Base-by-base conservation (phyloP, 2,797 vertebrate genomes). In the Hippocampus kuda region DNA sequence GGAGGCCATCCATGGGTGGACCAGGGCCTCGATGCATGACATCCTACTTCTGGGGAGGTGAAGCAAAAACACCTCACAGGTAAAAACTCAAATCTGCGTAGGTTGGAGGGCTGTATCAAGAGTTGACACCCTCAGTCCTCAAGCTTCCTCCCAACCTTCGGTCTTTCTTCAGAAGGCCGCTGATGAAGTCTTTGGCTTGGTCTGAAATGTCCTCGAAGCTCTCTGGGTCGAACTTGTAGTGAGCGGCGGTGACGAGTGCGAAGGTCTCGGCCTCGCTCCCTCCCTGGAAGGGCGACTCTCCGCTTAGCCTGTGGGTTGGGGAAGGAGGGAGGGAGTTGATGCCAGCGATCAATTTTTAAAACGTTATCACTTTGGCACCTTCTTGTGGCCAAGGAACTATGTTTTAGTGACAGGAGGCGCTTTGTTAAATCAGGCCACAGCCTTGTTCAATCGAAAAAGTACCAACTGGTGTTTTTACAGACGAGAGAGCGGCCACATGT, bases 261-360 rank as follows among this genome's bases (percentile, higher is more conserved):
- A 95, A 76, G 0, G 94, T 96, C 81, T 96, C 93, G 0, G 84
- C 66, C 20, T 94, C 91, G 0, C 57, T 92, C 75, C 89, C 87
- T 18, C 94, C 94, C 81, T 94, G 94, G 83, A 96, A 96, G 0
- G 94, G 94, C 0, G 92, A 94, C 72, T 94, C 93, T n/a, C 94
- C 94, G 0, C 94, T 94, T 69, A 96, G 85, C 76, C 94, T 95
- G 27, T 38, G 34, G 34, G 34, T 1, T 38, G 7, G 34, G 34
- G 34, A 2, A 57, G 38, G 38, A 68, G 18, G 15, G 22, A 48
- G 1, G 2, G 10, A 2, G 7, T 49, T 18, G 48, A 54, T n/a
- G 11, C 22, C 51, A 24, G 49, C 20, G 20, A 53, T n/a, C 20
- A 53, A n/a, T n/a, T n/a, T 53, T 53, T 8, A 22, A 53, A 53